Conservation (phyloP, 2,888 invertebrate species). For the Athrips mouffetella region DNA sequence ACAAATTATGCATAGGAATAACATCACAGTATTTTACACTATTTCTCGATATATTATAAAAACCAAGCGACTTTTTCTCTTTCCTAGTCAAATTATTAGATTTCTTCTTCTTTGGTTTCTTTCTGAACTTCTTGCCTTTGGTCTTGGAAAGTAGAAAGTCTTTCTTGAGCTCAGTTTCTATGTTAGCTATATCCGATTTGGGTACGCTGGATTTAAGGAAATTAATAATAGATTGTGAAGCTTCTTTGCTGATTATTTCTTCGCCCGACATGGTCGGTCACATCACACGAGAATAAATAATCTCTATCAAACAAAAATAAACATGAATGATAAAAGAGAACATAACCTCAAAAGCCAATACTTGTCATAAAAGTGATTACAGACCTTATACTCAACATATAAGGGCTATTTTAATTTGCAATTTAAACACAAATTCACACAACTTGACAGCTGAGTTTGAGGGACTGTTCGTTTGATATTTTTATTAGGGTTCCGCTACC, state of each 20-base stretch:
- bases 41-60: constrained; percentile 79
- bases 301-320: too few species aligned
- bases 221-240: constrained; percentile 46
- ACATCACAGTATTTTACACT: constrained; percentile 82
- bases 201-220: constrained; percentile 58
- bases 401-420: too few species aligned
- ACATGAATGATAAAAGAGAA: too few species aligned
- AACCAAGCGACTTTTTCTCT: constrained; percentile 79
- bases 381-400: too few species aligned
- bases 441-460: too few species aligned
- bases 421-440: too few species aligned
- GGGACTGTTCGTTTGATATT: too few species aligned
- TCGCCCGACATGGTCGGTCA: constrained; percentile 34
- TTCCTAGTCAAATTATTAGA: constrained; percentile 74
- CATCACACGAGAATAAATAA: not conserved
- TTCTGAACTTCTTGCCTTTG: constrained; percentile 59
- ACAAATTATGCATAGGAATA: constrained; percentile 81
- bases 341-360: too few species aligned
- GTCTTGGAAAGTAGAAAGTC: constrained; percentile 62
- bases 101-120: constrained; percentile 59
- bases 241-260: constrained; percentile 35
- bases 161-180: constrained; percentile 58
- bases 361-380: too few species aligned
- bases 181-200: constrained; percentile 45
- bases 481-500: too few species aligned